Percentiles rank a stretch among this genome's conserved stretches.
phyloP scores from a whole-genome alignment of 2,113 vertebrate genomes.

The Arothron firmamentum region DNA sequence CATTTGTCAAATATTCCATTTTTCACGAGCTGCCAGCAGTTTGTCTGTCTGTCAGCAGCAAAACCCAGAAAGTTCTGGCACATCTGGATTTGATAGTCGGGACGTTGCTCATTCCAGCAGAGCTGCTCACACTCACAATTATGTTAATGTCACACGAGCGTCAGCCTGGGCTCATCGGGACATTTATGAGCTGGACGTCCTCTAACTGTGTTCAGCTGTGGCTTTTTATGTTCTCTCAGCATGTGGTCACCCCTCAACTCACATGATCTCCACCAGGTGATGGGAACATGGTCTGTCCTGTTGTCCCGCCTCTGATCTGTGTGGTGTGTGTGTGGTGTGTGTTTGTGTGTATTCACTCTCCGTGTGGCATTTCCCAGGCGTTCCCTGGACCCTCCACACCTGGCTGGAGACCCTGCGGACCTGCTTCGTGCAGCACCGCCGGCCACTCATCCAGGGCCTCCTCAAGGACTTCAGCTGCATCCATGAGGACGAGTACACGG shows the following conservation, averaged over 20 bases:
- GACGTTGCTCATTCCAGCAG: background rate
- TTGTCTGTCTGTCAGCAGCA: too few species aligned
- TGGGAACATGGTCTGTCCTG: conserved; percentile 64
- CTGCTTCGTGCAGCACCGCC: conserved; percentile 74
- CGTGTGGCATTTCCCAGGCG: conserved; percentile 60
- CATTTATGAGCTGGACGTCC: conserved; percentile 1
- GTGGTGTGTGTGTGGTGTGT: background rate
- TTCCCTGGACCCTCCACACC: conserved; percentile 81
- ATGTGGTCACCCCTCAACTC: background rate
- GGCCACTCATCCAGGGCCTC: conserved; percentile 76
- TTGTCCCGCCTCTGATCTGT: background rate
- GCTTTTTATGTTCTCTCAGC: conserved; percentile 18
- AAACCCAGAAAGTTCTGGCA: too few species aligned
- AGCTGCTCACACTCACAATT: conserved; percentile 8
- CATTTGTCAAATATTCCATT: too few species aligned
- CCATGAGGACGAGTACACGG: conserved; percentile 78
- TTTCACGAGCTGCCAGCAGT: too few species aligned
- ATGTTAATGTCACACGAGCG: conserved; percentile 4
- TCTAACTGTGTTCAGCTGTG: conserved; percentile 13
- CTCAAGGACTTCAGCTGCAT: conserved; percentile 79
- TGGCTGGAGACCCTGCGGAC: conserved; percentile 79
- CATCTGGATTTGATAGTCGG: too few species aligned
- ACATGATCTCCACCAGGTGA: conserved; percentile 18
- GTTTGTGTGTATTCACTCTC: conserved; percentile 44
- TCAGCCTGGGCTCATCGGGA: conserved; percentile 1